Evolutionary conservation across 2,888 invertebrate species (phyloP).

Genomic region (Unio delphinus): DNA sequence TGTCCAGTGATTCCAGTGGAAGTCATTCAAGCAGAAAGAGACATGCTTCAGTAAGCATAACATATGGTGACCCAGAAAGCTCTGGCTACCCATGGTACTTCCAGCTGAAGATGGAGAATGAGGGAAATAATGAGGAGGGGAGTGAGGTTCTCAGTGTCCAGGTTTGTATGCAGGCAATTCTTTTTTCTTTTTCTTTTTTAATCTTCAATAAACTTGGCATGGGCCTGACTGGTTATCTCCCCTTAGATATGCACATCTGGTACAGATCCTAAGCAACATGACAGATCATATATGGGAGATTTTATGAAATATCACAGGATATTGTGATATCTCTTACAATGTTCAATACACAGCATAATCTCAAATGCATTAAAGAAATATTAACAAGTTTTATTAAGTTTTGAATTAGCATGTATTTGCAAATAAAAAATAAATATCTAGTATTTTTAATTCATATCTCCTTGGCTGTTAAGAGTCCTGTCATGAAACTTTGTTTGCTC

Average conservation of each 20-base stretch:
- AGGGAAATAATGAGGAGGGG: slow-evolving; percentile 15
- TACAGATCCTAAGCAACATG: too few species aligned
- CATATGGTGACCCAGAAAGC: slow-evolving; percentile 20
- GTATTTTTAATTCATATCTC: too few species aligned
- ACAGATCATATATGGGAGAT: too few species aligned
- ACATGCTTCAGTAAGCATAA: slow-evolving; percentile 37
- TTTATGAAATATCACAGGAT: too few species aligned
- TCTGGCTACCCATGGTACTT: slow-evolving; percentile 42
- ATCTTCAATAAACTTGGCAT: neutral
- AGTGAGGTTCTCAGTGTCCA: slow-evolving; percentile 46
- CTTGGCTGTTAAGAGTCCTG: too few species aligned
- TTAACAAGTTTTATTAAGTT: neutral
- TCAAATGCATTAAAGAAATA: too few species aligned
- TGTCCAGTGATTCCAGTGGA: too few species aligned
- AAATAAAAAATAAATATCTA: too few species aligned
- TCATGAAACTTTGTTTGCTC: too few species aligned
- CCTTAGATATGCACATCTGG: neutral
- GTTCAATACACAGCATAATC: too few species aligned
- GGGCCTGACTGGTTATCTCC: neutral
- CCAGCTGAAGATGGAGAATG: slow-evolving; percentile 25
- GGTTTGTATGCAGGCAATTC: slow-evolving; percentile 18
- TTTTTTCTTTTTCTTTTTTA: too few species aligned
- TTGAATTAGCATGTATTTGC: neutral
- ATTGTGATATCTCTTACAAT: too few species aligned
- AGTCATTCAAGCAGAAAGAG: slow-evolving; percentile 8